phyloP scores from a whole-genome alignment of 2,888 invertebrate genomes.

The Macaria notata region DNA sequence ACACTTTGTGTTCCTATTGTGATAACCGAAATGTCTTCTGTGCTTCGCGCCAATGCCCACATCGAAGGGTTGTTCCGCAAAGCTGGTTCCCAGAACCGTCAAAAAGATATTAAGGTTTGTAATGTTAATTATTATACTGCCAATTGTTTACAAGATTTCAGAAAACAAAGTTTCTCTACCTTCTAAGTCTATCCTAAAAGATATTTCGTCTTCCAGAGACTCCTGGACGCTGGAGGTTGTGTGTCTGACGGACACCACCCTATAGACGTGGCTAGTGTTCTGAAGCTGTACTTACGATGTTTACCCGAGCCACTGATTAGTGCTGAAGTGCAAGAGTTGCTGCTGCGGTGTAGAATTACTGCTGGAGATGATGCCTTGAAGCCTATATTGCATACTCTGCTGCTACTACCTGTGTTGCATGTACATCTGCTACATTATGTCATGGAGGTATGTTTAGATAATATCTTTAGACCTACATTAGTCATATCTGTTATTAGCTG shows the following conservation, averaged over 20 bases:
- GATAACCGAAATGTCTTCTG: conserved; percentile 87
- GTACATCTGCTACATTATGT: conserved; percentile 91
- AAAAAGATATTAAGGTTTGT: conserved; percentile 89
- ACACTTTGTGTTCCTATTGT: conserved; percentile 88
- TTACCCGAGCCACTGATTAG: conserved; percentile 92
- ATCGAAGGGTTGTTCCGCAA: conserved; percentile 94
- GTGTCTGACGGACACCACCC: conserved; percentile 88
- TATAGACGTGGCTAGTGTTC: conserved; percentile 92
- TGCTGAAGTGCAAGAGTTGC: conserved; percentile 89
- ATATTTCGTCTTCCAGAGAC: conserved; percentile 66
- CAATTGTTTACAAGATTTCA: too few species aligned
- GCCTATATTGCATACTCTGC: conserved; percentile 86
- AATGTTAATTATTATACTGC: too few species aligned
- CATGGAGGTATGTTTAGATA: conserved; percentile 81
- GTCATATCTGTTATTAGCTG: too few species aligned
- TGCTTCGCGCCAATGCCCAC: conserved; percentile 85
- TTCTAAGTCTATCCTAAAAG: neutral
- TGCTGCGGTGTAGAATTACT: conserved; percentile 85
- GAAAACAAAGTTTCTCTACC: neutral
- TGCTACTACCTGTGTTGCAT: conserved; percentile 89
- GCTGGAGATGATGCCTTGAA: conserved; percentile 82
- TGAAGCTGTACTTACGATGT: conserved; percentile 93
- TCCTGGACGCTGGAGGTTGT: conserved; percentile 87
- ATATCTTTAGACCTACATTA: too few species aligned
- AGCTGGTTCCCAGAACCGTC: conserved; percentile 91